These are phyloP conservation scores for Junonia oenone DNA, from an alignment of 2,888 invertebrate genomes.

Conservation along the genomic window DNA sequence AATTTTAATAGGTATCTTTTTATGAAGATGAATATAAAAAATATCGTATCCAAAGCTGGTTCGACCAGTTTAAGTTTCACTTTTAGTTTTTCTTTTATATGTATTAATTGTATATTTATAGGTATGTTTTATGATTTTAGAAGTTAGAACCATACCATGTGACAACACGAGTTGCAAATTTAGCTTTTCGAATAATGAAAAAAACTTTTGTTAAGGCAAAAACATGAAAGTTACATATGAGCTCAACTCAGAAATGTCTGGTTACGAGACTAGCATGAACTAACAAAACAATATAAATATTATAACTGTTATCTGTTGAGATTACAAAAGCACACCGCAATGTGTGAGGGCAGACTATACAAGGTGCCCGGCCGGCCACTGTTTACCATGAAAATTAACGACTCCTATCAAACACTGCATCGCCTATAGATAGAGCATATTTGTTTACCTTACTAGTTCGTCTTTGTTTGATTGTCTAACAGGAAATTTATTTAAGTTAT, in stretches of 20 bases:
- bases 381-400: slow-evolving; percentile 61
- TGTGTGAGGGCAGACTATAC: slow-evolving; percentile 28
- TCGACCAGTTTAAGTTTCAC: background rate
- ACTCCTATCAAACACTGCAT: slow-evolving; percentile 69
- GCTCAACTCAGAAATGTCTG: too few species aligned
- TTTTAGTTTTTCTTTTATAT: background rate
- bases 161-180: background rate
- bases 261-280: background rate
- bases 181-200: background rate
- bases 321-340: slow-evolving; percentile 26
- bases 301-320: slow-evolving; percentile 22
- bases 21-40: background rate
- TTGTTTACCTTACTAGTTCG: slow-evolving; percentile 64
- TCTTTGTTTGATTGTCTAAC: slow-evolving; percentile 67
- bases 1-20: background rate
- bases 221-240: too few species aligned
- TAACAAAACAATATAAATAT: slow-evolving; percentile 18
- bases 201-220: too few species aligned
- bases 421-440: slow-evolving; percentile 61
- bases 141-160: background rate
- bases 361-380: slow-evolving; percentile 34
- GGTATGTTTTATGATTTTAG: background rate
- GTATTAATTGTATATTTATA: background rate
- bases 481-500: slow-evolving; percentile 77
- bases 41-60: background rate